These are phyloP conservation scores for Athene noctua DNA, from an alignment of 2,113 vertebrate genomes.

Conservation along the genomic window DNA sequence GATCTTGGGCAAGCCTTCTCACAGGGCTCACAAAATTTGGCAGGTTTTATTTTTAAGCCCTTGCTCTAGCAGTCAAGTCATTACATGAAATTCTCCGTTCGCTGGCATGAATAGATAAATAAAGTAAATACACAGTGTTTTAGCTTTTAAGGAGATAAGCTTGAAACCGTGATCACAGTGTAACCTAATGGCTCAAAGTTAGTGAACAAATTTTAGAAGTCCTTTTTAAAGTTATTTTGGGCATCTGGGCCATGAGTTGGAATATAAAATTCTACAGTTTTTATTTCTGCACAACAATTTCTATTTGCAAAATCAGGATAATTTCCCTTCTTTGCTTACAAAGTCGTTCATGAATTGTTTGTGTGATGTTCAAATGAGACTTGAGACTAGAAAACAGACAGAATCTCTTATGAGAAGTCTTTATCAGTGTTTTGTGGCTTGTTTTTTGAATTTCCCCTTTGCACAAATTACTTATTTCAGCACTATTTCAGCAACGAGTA, in stretches of 20 bases:
- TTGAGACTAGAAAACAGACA: background rate
- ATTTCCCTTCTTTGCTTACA: background rate
- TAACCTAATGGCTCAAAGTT: background rate
- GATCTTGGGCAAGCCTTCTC: background rate
- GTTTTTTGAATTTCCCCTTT: background rate
- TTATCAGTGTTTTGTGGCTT: background rate
- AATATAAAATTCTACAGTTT: background rate
- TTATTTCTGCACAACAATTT: background rate
- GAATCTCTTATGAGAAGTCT: background rate
- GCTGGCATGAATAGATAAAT: slow-evolving; percentile 45
- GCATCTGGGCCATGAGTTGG: background rate
- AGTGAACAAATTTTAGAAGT: background rate
- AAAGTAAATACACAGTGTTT: background rate
- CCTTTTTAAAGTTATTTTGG: background rate
- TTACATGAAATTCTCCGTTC: background rate
- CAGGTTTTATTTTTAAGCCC: background rate
- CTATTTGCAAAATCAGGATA: background rate
- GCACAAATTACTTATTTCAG: background rate
- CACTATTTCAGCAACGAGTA: slow-evolving; percentile 21
- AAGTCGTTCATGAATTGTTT: background rate
- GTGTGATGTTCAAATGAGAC: background rate
- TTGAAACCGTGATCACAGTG: background rate
- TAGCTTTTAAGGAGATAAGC: slow-evolving; percentile 35
- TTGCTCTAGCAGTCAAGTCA: background rate
- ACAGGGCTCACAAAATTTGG: background rate